Conservation (phyloP, 2,113 vertebrate species). For the Xyrauchen texanus region DNA sequence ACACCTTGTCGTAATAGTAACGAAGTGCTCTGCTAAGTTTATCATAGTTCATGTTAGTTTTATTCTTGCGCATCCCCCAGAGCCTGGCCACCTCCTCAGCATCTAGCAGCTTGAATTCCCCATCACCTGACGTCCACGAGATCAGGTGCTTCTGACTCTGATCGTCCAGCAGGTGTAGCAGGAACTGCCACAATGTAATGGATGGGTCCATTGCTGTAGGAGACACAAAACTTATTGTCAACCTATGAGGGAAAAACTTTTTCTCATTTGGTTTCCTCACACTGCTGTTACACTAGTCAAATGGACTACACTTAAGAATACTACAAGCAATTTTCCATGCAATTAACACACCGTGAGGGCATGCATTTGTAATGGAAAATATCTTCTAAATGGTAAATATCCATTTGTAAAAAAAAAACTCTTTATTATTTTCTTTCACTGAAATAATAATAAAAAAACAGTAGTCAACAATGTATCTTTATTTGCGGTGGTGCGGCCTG, state of each 20-base stretch:
- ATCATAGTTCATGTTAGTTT: constrained; percentile 93
- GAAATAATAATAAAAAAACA: too few relatives aligned
- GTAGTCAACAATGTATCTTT: too few relatives aligned
- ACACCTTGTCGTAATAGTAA: constrained; percentile 88
- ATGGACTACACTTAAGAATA: too few relatives aligned
- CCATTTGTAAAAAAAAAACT: too few relatives aligned
- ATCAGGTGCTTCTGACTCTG: constrained; percentile 84
- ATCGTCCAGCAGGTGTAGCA: constrained; percentile 87
- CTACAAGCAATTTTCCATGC: too few relatives aligned
- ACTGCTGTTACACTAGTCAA: too few relatives aligned
- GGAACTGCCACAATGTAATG: constrained; percentile 91
- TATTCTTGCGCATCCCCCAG: constrained; percentile 91
- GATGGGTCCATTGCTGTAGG: constrained; percentile 85
- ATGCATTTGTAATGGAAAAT: too few relatives aligned
- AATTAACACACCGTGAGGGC: too few relatives aligned
- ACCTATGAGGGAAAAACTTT: background rate
- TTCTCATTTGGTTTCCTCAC: too few relatives aligned
- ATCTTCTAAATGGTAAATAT: too few relatives aligned
- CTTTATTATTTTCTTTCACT: too few relatives aligned
- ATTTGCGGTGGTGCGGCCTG: too few relatives aligned
- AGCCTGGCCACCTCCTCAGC: constrained; percentile 87
- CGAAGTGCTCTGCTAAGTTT: constrained; percentile 84
- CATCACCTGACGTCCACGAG: constrained; percentile 84
- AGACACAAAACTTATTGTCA: background rate
- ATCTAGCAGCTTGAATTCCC: constrained; percentile 88